Percentiles rank a stretch among this genome's conserved stretches.
Conservation (phyloP, 2,888 invertebrate species). For the Actias luna region DNA sequence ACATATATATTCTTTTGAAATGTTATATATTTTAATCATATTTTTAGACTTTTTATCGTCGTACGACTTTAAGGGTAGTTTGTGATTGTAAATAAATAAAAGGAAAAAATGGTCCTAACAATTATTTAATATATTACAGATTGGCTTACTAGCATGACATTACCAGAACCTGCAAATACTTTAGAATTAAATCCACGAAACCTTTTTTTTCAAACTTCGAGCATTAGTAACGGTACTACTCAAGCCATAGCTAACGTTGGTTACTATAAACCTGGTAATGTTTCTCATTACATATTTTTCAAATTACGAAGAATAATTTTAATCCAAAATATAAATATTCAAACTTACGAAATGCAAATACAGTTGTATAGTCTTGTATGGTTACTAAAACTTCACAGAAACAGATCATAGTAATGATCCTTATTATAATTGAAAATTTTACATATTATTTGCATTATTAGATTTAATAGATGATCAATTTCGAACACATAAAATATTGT, state of each 20-base stretch:
- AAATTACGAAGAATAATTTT: background rate
- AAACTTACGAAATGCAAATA: background rate
- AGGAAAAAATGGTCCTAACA: background rate
- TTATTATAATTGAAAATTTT: background rate
- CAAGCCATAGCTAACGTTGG: constrained; percentile 1
- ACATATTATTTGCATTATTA: too few species aligned
- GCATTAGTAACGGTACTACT: background rate
- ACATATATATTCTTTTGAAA: background rate
- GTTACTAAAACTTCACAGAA: background rate
- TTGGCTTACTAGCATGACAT: constrained; percentile 41
- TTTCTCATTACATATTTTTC: background rate
- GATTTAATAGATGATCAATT: background rate
- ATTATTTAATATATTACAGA: constrained; percentile 32
- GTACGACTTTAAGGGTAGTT: background rate
- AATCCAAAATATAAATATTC: background rate
- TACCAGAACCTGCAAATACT: constrained; percentile 37
- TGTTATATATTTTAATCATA: background rate
- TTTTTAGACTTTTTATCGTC: background rate
- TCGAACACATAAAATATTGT: background rate
- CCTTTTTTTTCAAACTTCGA: constrained; percentile 8
- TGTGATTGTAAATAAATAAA: background rate
- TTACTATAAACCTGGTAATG: background rate
- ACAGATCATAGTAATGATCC: background rate
- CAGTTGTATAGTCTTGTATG: background rate
- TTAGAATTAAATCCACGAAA: constrained; percentile 28